These are phyloP conservation scores for Xenentodon cancila DNA, from an alignment of 2,797 vertebrate species.

Conservation along the genomic window DNA sequence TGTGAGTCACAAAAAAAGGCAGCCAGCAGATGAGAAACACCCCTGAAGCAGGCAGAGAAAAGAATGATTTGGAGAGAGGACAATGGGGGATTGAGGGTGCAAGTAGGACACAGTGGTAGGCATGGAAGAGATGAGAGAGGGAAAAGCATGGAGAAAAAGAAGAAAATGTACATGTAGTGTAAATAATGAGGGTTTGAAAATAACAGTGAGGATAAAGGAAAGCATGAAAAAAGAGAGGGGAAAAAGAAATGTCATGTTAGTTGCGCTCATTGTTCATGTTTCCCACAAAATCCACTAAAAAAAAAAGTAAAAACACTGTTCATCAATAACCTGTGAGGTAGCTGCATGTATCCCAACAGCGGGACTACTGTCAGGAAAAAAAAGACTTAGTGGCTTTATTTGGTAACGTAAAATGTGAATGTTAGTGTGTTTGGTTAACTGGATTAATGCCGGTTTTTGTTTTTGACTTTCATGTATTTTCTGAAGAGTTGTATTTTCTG, in stretches of 20 bases:
- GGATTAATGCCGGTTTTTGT: too few relatives aligned
- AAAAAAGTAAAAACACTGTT: slow-evolving; percentile 1
- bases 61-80: slow-evolving; percentile 24
- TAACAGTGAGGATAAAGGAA: not conserved
- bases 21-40: slow-evolving; percentile 97
- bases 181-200: not conserved
- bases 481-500: too few relatives aligned
- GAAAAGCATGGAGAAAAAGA: slow-evolving; percentile 15
- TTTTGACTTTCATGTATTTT: too few relatives aligned
- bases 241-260: slow-evolving; percentile 23
- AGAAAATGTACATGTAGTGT: not conserved
- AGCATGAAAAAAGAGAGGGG: not conserved
- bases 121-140: not conserved
- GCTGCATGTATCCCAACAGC: not conserved
- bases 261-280: slow-evolving; percentile 1
- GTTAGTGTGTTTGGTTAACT: not conserved
- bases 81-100: not conserved
- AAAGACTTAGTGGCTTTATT: too few relatives aligned
- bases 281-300: not conserved
- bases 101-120: slow-evolving; percentile 2
- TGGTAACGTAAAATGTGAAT: not conserved
- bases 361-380: too few relatives aligned
- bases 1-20: slow-evolving; percentile 95
- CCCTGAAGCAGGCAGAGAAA: slow-evolving; percentile 76
- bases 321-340: not conserved